Conservation (phyloP, 2,888 invertebrate species). For the Thymelicus lineola region DNA sequence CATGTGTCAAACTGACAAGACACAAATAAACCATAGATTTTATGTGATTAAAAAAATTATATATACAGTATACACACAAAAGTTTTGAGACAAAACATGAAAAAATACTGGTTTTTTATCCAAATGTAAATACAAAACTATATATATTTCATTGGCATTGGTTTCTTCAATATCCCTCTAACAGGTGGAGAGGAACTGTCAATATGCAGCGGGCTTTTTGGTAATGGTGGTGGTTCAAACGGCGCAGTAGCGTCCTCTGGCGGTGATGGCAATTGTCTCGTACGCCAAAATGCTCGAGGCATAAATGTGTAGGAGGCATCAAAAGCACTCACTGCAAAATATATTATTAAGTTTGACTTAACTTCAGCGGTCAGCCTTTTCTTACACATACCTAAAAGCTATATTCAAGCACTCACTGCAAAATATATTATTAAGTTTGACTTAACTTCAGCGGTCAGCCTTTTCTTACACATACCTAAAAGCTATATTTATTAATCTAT, state of each 20-base stretch:
- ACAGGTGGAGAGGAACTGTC: slow-evolving; percentile 53
- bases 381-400: no score
- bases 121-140: slow-evolving; percentile 42
- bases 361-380: no score
- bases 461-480: no score
- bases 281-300: slow-evolving; percentile 64
- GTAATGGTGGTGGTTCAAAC: slow-evolving; percentile 59
- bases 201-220: slow-evolving; percentile 55
- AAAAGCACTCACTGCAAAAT: slow-evolving; percentile 61
- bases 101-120: background rate
- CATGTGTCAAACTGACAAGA: no score
- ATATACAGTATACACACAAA: no score
- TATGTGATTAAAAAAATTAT: no score
- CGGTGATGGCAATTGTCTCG: slow-evolving; percentile 50
- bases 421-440: slow-evolving; percentile 1
- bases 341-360: background rate
- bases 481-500: no score
- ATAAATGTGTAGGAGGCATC: slow-evolving; percentile 71
- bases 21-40: no score
- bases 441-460: no score
- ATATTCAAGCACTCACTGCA: slow-evolving; percentile 58
- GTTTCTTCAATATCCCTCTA: slow-evolving; percentile 79
- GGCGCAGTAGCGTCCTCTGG: slow-evolving; percentile 55
- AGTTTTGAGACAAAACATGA: no score
- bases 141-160: slow-evolving; percentile 80